These are phyloP conservation scores for Momotus momota DNA, from an alignment of 2,797 vertebrate species.

Conservation along the genomic window DNA sequence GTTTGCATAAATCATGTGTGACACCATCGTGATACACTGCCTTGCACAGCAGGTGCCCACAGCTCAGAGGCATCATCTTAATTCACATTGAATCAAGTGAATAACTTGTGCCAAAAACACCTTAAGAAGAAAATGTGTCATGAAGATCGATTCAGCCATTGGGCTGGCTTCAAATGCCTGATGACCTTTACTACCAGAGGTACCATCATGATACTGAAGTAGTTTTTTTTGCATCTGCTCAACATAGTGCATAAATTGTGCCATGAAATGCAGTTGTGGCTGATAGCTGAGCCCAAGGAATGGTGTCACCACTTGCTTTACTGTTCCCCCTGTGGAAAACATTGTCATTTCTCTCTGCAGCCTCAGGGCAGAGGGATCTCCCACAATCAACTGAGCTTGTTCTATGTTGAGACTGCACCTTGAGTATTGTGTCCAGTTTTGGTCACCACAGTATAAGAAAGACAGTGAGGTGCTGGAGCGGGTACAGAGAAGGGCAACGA, in stretches of 20 bases:
- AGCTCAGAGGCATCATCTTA: background rate
- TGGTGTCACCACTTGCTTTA: background rate
- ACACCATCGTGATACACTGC: background rate
- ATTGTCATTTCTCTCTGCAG: background rate
- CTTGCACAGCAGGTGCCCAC: background rate
- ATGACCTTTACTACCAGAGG: background rate
- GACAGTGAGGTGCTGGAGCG: too few relatives aligned
- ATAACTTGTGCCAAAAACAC: background rate
- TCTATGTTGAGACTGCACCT: too few relatives aligned
- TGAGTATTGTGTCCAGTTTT: too few relatives aligned
- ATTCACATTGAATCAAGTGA: background rate
- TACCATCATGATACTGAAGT: background rate
- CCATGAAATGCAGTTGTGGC: background rate
- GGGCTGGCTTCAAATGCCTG: background rate
- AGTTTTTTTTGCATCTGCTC: background rate
- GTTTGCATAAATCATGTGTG: background rate
- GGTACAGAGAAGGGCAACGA: too few relatives aligned
- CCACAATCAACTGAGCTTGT: background rate
- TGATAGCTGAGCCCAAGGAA: background rate
- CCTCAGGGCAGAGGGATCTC: background rate
- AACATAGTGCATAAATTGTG: background rate
- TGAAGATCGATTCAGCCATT: background rate
- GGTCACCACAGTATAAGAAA: too few relatives aligned
- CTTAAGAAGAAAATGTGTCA: background rate
- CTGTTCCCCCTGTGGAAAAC: background rate